Base-by-base conservation (phyloP, 92 coral and sea anemone genomes). In the Epizoanthus ramosus region DNA sequence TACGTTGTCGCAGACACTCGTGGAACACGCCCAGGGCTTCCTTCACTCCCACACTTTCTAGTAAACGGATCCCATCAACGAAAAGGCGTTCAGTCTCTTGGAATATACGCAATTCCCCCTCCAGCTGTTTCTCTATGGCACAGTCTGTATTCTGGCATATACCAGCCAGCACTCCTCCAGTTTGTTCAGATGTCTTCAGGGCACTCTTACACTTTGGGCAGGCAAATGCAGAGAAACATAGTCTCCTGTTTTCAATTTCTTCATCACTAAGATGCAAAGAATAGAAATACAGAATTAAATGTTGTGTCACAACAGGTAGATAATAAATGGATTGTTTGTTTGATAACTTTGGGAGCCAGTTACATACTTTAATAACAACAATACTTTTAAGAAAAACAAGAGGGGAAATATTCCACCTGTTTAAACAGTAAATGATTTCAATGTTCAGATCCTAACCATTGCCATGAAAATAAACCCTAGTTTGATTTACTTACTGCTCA, bases 161-260 rank as follows among this genome's bases (percentile, higher is more conserved):
- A 24, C 95, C 98, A 0, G 72, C 57, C 53, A 87, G 37, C 28
- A 24, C 22, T 16, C 80, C 88, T 18, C 81, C 84, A 45, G 86
- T 63, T 23, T 79, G 84, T n/a, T 88, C 59, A 0, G 87, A 87
- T 0, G 87, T 93, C 83, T 87, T 90, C 80, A 96, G 81, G 61
- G 92, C 89, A 54, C 85, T 64, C 63, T 89, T 90, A 79, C 99
- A 96, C 86, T 90, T 89, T 8, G 91, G 98, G 61, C 99, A 96
- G 12, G 95, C 92, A 81, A 96, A 96, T 39, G 93, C 96, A 10
- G 96, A 89, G 86, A 87, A 92, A 71, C 95, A 96, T 4, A 94
- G 59, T 41, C 93, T 81, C 45, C 79, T 91, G 84, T 92, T 91
- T 68, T 94, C 99, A 84, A 92, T 84, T 58, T 96, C 99, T 75